A percentile compares a stretch with the other conserved stretches of the same genome.
These are phyloP conservation scores for Petrophora chlorosata DNA, from an alignment of 2,888 invertebrate species.

Conservation along the genomic window DNA sequence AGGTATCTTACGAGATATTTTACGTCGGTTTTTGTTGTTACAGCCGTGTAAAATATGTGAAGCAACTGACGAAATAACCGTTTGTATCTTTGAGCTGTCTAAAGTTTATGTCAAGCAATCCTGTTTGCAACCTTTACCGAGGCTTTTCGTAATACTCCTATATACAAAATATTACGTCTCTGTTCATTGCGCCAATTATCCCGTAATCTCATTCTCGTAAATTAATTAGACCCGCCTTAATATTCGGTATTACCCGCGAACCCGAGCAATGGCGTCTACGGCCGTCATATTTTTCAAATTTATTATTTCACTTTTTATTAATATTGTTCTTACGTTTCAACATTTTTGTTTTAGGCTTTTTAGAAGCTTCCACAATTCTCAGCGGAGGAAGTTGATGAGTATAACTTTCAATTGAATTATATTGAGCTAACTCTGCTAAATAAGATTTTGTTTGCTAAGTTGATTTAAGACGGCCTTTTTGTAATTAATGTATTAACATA, in stretches of 20 bases:
- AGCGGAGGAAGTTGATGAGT: neutral
- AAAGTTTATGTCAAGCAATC: neutral
- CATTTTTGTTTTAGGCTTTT: too few species aligned
- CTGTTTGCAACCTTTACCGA: neutral
- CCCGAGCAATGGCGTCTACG: conserved; percentile 32
- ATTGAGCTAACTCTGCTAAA: too few species aligned
- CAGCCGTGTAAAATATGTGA: too few species aligned
- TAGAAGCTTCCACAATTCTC: neutral
- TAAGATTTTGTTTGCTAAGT: too few species aligned
- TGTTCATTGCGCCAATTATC: conserved; percentile 36
- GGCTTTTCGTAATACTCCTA: neutral
- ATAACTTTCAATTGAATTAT: too few species aligned
- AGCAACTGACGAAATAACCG: too few species aligned
- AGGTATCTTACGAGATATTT: too few species aligned
- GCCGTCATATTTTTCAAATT: conserved; percentile 30
- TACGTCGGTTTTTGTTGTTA: too few species aligned
- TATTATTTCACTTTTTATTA: conserved; percentile 17
- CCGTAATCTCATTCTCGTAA: conserved; percentile 49
- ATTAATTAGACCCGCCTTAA: conserved; percentile 49
- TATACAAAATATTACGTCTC: conserved; percentile 16
- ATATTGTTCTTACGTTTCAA: conserved; percentile 10
- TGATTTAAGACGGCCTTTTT: too few species aligned
- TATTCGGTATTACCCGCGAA: conserved; percentile 28
- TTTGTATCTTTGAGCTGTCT: too few species aligned
- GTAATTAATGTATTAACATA: too few species aligned